Conservation (phyloP, 2,797 vertebrate species). For the Rachycentron canadum region DNA sequence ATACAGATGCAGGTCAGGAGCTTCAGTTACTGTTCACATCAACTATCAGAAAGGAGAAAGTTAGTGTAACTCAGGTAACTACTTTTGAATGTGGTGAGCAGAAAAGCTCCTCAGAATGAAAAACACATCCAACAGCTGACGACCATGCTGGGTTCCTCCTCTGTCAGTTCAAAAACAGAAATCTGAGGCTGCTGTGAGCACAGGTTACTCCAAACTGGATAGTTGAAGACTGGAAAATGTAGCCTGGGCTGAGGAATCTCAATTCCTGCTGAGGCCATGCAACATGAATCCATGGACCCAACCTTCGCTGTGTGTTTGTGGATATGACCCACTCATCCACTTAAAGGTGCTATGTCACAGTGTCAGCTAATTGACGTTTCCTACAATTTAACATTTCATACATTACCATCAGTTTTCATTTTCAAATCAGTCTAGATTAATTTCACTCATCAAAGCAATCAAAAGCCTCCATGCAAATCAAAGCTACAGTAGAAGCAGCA, state of each 20-base stretch:
- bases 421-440: no score
- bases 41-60: not conserved
- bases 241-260: not conserved
- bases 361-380: no score
- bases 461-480: not conserved
- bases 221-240: not conserved
- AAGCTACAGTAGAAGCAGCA: not conserved
- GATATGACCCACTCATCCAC: not conserved
- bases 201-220: not conserved
- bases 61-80: no score
- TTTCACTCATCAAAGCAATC: not conserved
- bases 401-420: no score
- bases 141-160: no score
- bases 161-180: no score
- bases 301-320: not conserved
- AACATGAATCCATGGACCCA: not conserved
- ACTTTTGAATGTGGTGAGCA: no score
- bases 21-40: no score
- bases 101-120: no score
- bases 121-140: no score
- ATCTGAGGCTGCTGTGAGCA: no score
- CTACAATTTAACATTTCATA: no score
- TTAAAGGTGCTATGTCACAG: not conserved
- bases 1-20: not conserved
- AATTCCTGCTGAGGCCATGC: not conserved